Conservation (phyloP, 2,113 vertebrate species). For the Scolopax mira region DNA sequence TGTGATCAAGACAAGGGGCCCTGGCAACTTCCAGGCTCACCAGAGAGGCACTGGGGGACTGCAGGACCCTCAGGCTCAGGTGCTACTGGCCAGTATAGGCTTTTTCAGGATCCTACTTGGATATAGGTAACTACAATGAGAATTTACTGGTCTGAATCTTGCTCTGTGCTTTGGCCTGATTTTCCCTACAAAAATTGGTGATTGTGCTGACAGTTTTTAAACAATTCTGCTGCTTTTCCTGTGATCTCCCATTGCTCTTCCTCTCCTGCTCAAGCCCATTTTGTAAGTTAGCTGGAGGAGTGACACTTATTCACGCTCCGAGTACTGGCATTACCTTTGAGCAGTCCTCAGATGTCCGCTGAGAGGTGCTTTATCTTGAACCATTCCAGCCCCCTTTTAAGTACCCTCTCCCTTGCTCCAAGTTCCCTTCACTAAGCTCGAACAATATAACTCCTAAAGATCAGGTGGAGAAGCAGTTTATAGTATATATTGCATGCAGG, state of each 20-base stretch:
- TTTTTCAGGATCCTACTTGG: neutral
- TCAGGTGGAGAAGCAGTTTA: neutral
- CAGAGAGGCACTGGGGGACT: neutral
- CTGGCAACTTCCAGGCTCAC: neutral
- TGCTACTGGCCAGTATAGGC: neutral
- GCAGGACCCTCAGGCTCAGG: neutral
- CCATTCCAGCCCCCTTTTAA: neutral
- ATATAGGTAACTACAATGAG: neutral
- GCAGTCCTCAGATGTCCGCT: neutral
- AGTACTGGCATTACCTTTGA: neutral
- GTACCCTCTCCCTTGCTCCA: neutral
- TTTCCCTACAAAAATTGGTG: neutral
- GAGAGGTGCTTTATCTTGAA: neutral
- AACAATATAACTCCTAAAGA: neutral
- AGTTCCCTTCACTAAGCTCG: neutral
- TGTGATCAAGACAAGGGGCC: neutral
- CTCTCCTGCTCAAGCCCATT: neutral
- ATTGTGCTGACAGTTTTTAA: neutral
- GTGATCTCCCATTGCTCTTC: neutral
- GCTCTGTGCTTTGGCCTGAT: neutral
- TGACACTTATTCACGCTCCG: neutral
- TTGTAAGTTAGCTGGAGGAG: neutral
- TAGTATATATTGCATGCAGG: neutral
- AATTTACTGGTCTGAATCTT: neutral
- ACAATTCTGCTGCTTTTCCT: neutral